Percentiles rank a stretch among this genome's conserved stretches.
These are phyloP conservation scores for Nemurella pictetii DNA, from an alignment of 2,888 invertebrate species.

Conservation along the genomic window DNA sequence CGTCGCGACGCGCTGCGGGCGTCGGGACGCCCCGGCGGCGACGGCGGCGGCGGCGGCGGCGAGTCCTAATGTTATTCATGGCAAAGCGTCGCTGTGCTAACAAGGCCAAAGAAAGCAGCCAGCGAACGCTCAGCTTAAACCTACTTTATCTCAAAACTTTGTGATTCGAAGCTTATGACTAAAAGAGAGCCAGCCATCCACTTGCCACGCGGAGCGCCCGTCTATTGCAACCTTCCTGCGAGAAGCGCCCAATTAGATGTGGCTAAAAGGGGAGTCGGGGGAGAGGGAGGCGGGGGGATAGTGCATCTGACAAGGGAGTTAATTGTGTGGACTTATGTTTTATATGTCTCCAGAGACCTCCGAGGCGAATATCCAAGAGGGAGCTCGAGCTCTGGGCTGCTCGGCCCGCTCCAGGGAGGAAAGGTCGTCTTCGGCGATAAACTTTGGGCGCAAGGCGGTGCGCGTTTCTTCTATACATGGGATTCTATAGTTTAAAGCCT, in stretches of 20 bases:
- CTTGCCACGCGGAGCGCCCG: background rate
- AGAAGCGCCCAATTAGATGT: background rate
- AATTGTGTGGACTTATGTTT: background rate
- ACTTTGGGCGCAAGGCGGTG: background rate
- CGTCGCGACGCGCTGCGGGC: background rate
- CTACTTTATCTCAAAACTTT: constrained; percentile 23
- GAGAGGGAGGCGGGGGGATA: background rate
- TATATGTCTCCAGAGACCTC: background rate
- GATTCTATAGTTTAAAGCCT: background rate
- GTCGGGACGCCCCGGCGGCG: background rate
- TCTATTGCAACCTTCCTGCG: background rate
- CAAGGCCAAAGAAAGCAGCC: constrained; percentile 7
- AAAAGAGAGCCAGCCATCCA: constrained; percentile 1
- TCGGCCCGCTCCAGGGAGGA: background rate
- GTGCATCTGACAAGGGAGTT: background rate
- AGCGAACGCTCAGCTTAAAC: background rate
- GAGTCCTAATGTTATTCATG: constrained; percentile 25
- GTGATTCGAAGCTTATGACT: constrained; percentile 22
- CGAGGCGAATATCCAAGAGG: background rate
- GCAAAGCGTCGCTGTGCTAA: constrained; percentile 19
- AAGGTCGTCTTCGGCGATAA: background rate
- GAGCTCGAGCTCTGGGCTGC: background rate
- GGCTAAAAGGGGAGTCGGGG: background rate
- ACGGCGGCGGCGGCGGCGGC: background rate
- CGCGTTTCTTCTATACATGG: background rate